phyloP scores from a whole-genome alignment of 1,140 invertebrate species.

The Zaprionus inermis region DNA sequence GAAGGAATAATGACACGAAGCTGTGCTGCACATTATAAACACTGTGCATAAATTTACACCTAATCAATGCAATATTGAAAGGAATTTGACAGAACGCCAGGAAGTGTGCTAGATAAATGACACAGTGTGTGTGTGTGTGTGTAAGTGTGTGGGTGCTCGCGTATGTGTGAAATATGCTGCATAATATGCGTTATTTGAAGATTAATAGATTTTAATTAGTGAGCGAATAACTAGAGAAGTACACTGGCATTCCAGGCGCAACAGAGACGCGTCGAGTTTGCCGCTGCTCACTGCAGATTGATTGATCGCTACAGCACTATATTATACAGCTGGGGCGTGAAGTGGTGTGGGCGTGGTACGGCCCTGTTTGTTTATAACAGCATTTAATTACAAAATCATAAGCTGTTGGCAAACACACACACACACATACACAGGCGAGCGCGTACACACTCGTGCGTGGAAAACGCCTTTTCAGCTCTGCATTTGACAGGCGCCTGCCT shows the following conservation, averaged over 20 bases:
- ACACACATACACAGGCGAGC: constrained; percentile 11
- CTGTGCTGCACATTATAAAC: constrained; percentile 5
- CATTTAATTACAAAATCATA: constrained; percentile 81
- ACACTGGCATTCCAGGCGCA: constrained; percentile 21
- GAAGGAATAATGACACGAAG: too few relatives aligned
- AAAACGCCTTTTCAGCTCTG: constrained; percentile 66
- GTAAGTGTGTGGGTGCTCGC: constrained; percentile 14
- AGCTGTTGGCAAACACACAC: constrained; percentile 58
- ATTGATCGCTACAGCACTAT: constrained; percentile 39
- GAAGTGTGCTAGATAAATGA: constrained; percentile 40
- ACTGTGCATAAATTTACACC: constrained; percentile 70
- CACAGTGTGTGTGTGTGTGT: not conserved
- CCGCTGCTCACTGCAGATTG: constrained; percentile 34
- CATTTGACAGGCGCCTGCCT: constrained; percentile 67
- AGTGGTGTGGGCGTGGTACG: not conserved
- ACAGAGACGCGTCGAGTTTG: constrained; percentile 6
- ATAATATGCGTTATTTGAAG: constrained; percentile 61
- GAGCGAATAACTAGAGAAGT: constrained; percentile 54
- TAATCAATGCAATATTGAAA: constrained; percentile 76
- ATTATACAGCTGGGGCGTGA: not conserved
- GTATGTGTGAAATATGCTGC: constrained; percentile 56
- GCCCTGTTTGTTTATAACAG: constrained; percentile 58
- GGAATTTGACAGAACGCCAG: constrained; percentile 54
- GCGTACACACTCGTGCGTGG: constrained; percentile 23
- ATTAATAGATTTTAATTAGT: constrained; percentile 82